phyloP scores from a whole-genome alignment of 2,888 invertebrate genomes.

The Melanargia galathea region DNA sequence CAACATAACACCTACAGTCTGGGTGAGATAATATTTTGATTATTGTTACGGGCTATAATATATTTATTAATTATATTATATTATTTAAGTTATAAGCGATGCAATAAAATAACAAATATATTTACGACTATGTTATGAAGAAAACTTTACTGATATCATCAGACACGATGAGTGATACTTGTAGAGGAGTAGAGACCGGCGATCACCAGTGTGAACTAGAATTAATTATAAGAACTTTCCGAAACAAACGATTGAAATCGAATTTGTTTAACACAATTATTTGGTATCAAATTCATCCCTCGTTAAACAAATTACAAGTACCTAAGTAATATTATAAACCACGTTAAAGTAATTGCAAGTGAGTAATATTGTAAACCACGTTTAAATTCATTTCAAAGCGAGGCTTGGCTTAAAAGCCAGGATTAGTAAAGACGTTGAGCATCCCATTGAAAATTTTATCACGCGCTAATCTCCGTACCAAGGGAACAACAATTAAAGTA shows the following conservation, averaged over 20 bases:
- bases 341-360: no score
- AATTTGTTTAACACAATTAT: no score
- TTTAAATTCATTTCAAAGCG: background rate
- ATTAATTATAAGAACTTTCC: no score
- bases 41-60: constrained; percentile 1
- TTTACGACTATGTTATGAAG: background rate
- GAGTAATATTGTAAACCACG: no score
- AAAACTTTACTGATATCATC: background rate
- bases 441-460: constrained; percentile 33
- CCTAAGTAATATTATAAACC: no score
- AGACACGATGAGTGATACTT: no score
- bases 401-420: background rate
- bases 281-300: no score
- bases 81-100: background rate
- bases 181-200: no score
- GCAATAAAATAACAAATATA: constrained; percentile 15
- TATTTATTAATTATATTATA: background rate
- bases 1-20: constrained; percentile 29
- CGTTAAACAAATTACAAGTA: no score
- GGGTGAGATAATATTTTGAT: constrained; percentile 12
- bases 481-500: constrained; percentile 54
- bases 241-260: no score
- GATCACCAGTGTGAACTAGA: no score
- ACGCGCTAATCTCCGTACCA: constrained; percentile 41
- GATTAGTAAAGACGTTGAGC: constrained; percentile 8